Percentiles rank a stretch among this genome's conserved stretches.
These are phyloP conservation scores for Dipodomys stephensi DNA, from an alignment of 2,113 vertebrate genomes.

Conservation along the genomic window DNA sequence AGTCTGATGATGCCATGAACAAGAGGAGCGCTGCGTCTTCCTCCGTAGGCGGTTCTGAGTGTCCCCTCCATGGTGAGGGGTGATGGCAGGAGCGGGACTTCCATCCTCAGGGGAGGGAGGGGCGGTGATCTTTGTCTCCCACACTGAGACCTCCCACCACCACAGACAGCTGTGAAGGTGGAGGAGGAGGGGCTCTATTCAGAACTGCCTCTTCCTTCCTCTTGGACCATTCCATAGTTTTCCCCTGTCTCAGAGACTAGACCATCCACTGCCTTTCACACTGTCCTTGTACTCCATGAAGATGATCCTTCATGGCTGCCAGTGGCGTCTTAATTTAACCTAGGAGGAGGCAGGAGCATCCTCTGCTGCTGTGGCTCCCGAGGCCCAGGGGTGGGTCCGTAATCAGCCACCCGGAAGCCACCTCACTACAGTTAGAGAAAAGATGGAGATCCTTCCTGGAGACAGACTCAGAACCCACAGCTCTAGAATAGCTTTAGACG, in stretches of 20 bases:
- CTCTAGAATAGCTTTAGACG: neutral
- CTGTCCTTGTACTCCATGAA: neutral
- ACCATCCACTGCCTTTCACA: no score
- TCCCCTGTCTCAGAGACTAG: neutral
- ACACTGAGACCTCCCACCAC: neutral
- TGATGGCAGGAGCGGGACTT: no score
- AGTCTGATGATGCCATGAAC: no score
- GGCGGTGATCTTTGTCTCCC: no score
- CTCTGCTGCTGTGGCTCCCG: no score
- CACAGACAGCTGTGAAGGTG: no score
- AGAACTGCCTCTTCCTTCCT: neutral
- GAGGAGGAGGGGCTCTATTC: no score
- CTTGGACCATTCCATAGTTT: neutral
- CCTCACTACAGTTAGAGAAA: neutral
- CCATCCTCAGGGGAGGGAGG: no score
- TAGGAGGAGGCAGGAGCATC: neutral
- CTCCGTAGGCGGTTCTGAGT: no score
- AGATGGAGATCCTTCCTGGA: fast-evolving
- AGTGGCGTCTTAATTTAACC: neutral
- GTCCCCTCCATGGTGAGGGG: no score
- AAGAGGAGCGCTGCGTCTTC: no score
- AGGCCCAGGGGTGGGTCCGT: neutral
- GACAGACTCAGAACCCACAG: neutral
- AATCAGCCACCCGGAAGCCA: neutral
- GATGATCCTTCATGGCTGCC: neutral